Evolutionary conservation across 2,888 invertebrate genomes (phyloP).

Genomic region (Dione vanillae): DNA sequence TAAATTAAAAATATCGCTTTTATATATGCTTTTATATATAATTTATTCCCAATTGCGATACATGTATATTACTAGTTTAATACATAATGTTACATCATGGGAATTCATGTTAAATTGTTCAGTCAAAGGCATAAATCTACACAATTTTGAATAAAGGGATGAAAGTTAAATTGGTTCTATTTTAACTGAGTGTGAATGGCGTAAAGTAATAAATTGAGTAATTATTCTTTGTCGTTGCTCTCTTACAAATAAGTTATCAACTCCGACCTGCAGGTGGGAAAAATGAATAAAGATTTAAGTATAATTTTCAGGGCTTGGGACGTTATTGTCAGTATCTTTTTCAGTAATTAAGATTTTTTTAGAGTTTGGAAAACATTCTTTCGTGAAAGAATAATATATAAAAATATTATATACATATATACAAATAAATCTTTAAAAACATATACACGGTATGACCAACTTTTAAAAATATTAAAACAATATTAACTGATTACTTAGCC

Average conservation of each 20-base stretch:
- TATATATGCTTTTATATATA: too few species aligned
- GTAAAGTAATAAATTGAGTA: slow-evolving; percentile 75
- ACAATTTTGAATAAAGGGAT: slow-evolving; percentile 57
- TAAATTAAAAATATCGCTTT: too few species aligned
- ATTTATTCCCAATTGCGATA: slow-evolving; percentile 17
- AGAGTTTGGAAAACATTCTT: neutral
- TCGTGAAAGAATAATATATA: neutral
- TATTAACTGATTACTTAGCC: neutral
- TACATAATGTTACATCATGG: slow-evolving; percentile 43
- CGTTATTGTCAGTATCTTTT: slow-evolving; percentile 8
- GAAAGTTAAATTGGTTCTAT: slow-evolving; percentile 65
- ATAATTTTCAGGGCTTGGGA: neutral
- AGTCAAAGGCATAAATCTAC: slow-evolving; percentile 61
- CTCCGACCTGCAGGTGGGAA: slow-evolving; percentile 16
- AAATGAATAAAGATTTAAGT: slow-evolving; percentile 11
- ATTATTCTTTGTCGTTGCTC: slow-evolving; percentile 58
- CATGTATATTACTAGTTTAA: slow-evolving; percentile 48
- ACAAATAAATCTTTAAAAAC: too few species aligned
- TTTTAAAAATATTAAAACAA: too few species aligned
- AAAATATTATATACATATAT: too few species aligned
- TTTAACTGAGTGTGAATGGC: slow-evolving; percentile 56
- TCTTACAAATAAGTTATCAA: slow-evolving; percentile 21
- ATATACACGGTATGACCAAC: too few species aligned
- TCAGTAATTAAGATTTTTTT: neutral
- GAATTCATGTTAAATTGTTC: slow-evolving; percentile 46